A percentile compares a stretch with the other conserved stretches of the same genome.
Conservation (phyloP, 2,888 invertebrate species). For the Phengaris alcon region DNA sequence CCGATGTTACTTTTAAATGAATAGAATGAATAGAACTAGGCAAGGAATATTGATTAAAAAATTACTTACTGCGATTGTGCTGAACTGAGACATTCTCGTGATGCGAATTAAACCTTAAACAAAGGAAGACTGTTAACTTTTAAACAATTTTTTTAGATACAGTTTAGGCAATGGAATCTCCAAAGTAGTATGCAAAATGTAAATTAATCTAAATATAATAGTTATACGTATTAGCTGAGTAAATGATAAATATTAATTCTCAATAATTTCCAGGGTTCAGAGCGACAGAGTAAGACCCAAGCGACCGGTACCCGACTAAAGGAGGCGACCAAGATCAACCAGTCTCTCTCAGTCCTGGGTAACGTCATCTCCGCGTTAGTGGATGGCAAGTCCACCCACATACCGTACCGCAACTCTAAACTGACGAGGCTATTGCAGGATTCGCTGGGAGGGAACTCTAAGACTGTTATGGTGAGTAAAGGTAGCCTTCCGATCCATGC, state of each 20-base stretch:
- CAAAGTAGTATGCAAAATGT: no score
- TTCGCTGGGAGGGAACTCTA: constrained; percentile 97
- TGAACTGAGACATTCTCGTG: no score
- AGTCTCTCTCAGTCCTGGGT: constrained; percentile 97
- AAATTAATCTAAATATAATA: no score
- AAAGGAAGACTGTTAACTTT: no score
- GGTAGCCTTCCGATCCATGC: not conserved
- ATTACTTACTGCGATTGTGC: no score
- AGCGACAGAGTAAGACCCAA: constrained; percentile 97
- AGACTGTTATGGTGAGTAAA: constrained; percentile 90
- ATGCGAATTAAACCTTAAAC: no score
- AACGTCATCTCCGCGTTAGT: constrained; percentile 99
- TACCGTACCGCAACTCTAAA: constrained; percentile 99
- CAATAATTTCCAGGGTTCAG: constrained; percentile 87
- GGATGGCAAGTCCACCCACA: constrained; percentile 97
- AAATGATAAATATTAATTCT: not conserved
- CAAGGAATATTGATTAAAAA: no score
- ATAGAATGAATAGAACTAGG: no score
- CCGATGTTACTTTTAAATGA: not conserved
- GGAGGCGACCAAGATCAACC: constrained; percentile 98
- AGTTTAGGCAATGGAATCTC: no score
- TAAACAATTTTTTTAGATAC: no score
- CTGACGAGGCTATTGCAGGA: constrained; percentile 96
- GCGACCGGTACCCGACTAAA: constrained; percentile 94
- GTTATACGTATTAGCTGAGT: no score